Evolutionary conservation across 2,113 vertebrate species (phyloP).

Genomic region (Seriola quinqueradiata): DNA sequence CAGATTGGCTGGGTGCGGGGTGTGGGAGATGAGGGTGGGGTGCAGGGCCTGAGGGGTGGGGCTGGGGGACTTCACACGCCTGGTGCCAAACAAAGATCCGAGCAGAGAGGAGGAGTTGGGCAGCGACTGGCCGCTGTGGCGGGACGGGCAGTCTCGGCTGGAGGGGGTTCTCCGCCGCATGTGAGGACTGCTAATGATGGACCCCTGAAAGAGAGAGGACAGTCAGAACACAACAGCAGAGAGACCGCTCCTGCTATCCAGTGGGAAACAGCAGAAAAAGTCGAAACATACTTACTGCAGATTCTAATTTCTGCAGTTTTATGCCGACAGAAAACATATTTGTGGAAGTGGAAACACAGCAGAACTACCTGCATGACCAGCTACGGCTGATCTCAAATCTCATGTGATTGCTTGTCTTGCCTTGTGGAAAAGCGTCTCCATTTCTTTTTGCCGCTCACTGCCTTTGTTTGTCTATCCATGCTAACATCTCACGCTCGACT

Average conservation of each 20-base stretch:
- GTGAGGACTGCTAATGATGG: conserved; percentile 99
- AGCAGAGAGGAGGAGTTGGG: conserved; percentile 95
- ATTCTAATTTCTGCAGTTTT: background rate
- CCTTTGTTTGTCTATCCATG: conserved; percentile 40
- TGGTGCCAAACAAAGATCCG: conserved; percentile 93
- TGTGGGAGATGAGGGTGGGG: conserved; percentile 87
- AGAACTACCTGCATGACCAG: background rate
- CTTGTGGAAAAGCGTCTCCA: conserved; percentile 39
- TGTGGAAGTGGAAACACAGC: background rate
- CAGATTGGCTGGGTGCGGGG: conserved; percentile 81
- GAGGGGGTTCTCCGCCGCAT: conserved; percentile 92
- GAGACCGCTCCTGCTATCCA: background rate
- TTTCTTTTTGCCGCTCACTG: conserved; percentile 42
- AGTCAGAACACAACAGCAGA: conserved; percentile 35
- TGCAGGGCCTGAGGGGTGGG: conserved; percentile 82
- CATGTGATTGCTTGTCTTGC: conserved; percentile 12
- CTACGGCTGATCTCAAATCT: conserved; percentile 39
- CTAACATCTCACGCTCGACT: conserved; percentile 31
- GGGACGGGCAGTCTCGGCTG: conserved; percentile 93
- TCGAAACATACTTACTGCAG: background rate
- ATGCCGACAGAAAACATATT: background rate
- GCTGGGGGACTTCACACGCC: conserved; percentile 88
- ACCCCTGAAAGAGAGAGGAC: conserved; percentile 88
- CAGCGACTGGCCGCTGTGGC: conserved; percentile 92
- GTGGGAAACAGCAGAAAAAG: background rate